Base-by-base conservation (phyloP, 1,140 invertebrate species). In the Pogonognathellus flavescens region DNA sequence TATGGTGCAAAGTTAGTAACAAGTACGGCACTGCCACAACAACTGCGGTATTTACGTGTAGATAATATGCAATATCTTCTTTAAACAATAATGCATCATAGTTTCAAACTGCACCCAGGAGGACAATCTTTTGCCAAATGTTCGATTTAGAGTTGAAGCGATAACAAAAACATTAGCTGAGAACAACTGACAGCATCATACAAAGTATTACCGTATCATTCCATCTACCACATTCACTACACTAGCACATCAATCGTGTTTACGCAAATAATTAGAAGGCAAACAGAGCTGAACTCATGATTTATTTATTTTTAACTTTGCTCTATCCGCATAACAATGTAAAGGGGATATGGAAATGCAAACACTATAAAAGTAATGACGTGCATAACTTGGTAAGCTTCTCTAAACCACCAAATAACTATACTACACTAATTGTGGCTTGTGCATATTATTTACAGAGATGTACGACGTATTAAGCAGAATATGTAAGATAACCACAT, bases 291-390 rank as follows among this genome's bases (percentile, higher is more conserved):
- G 70, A 49, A 50, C 70, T 76, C 70, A 76, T 76, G 70, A 76
- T 76, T 76, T 76, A 76, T 76, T 76, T 76, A 76, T 76, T 76
- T 76, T 49, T 50, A 76, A 76, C 70, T 50, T 18, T 9, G 62
- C 13, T 25, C 20, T 25, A 25, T 66, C 25, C 9, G 25, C 20
- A 10, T 76, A 76, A 8, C 5, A 6, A 31, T 1, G 16, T 31
- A 49, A 31, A 11, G 31, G 53, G 31, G 53, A 4, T 11, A 31
- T 31, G 16, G 0, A 50, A 76, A 18, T 76, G 9, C 31, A 31
- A 41, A 31, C 25, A 50, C 41, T 20, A 66, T 66, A 31, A 11
- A 14, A 14, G 2, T 25, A 66, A 66, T 66, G 62, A 66, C 62
- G 62, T 31, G 25, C 22, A 14, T 66, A 22, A 25, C 10, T 55